A percentile compares a stretch with the other conserved stretches of the same genome.
Conservation (phyloP, 92 coral and sea anemone genomes). For the Epizoanthus illoricatus region DNA sequence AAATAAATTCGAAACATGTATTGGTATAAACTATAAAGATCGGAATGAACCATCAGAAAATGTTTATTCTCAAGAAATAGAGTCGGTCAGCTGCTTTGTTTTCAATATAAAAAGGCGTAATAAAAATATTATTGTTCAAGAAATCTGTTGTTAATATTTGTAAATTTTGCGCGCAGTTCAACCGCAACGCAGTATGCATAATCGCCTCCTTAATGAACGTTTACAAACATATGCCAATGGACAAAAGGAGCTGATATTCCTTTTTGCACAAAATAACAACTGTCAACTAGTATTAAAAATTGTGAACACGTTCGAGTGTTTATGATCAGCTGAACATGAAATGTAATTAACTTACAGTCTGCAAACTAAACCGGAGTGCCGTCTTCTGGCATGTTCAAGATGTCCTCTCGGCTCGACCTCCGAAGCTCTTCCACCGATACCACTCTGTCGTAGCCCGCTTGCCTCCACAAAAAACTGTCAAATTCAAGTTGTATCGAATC, state of each 20-base stretch:
- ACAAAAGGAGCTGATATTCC: not conserved
- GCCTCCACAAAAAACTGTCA: constrained; percentile 4
- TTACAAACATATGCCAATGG: not conserved
- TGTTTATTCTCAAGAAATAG: not conserved
- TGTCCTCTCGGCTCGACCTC: constrained; percentile 32
- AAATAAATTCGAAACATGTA: not conserved
- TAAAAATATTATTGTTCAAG: not conserved
- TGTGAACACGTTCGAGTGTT: not conserved
- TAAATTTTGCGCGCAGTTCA: not conserved
- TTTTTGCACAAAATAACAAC: not conserved
- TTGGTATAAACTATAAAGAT: no score
- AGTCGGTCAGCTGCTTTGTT: not conserved
- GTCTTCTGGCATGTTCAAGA: constrained; percentile 34
- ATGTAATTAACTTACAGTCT: not conserved
- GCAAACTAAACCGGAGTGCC: constrained; percentile 29
- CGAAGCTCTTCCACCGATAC: constrained; percentile 37
- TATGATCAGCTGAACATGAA: not conserved
- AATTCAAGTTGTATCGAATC: constrained; percentile 29
- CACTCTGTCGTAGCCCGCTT: constrained; percentile 24
- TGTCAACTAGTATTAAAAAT: not conserved
- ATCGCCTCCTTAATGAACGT: not conserved
- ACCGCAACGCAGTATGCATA: not conserved
- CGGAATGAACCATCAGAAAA: no score
- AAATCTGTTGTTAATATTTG: not conserved
- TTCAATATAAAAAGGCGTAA: not conserved